Evolutionary conservation across 1,140 invertebrate genomes (phyloP), one percentile per base, ranked within the genome.

Genomic region (Rhagoletis zephyria): DNA sequence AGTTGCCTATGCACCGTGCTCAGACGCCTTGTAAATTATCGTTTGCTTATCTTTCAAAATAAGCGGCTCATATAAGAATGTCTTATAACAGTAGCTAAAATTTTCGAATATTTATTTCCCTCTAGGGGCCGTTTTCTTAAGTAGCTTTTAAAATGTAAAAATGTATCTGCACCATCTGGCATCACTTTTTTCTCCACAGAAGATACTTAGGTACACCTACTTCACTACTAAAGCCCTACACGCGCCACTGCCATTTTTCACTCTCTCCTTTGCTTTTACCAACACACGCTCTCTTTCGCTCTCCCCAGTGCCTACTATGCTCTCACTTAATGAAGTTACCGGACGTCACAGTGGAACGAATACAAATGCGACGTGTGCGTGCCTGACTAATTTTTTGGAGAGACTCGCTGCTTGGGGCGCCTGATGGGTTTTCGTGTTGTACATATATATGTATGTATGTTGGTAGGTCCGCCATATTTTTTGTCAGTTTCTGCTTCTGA

Each of bases 281-380:
- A 16, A 14, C 16, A 63, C 9, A 14, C 74, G 16, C 16, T 74
- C 67, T 74, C 42, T 42, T 14, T 48, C 67, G 2, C 67, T 45
- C 67, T 2, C 67, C 14, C 42, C 42, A 30, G 40, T 4, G 42
- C 42, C 14, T 48, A 81, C 74, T 81, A 81, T n/a, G 56, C 74
- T 81, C 74, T 56, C 30, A 77, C 48, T 81, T 81, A 81, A 81
- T 81, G 48, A 81, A 81, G 74, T 81, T 81, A n/a, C 56, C 10
- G 51, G 5, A 56, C n/a, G 48, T 16, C 74, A 16, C 74, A 56
- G 74, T 16, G 74, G 14, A n/a, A 19, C 67, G 12, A 70, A 70
- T 70, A 70, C 74, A 81, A 30, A 56, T 81, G 74, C 48, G 74
- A 81, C 70, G 64, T 67, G 30, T 81, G 74, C 74, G 74, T 81